phyloP scores from a whole-genome alignment of 1,140 invertebrate genomes.

The Bombus terrestris region DNA sequence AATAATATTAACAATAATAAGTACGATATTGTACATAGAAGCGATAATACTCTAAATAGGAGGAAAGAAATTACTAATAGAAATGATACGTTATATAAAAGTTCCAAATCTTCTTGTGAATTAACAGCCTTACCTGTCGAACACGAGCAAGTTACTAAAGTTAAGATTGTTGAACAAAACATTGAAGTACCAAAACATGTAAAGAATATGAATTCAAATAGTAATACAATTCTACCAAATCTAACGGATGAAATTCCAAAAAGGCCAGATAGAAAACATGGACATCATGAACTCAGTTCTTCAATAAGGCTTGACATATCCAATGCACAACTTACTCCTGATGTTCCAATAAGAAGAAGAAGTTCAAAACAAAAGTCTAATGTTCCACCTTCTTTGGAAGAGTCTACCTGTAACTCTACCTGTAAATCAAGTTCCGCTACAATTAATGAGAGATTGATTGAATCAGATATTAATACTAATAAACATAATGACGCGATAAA shows the following conservation, averaged over 20 bases:
- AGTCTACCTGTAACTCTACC: background rate
- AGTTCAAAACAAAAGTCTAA: constrained; percentile 21
- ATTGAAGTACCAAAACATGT: constrained; percentile 35
- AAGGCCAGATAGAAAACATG: constrained; percentile 62
- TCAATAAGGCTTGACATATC: background rate
- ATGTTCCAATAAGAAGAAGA: constrained; percentile 58
- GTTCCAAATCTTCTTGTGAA: constrained; percentile 41
- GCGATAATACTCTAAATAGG: constrained; percentile 34
- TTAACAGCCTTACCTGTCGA: constrained; percentile 6
- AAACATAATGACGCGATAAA: background rate
- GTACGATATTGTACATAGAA: constrained; percentile 20
- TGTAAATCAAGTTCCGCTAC: background rate
- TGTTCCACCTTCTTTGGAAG: background rate
- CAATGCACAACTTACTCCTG: constrained; percentile 32
- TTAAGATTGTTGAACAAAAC: constrained; percentile 62
- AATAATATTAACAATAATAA: background rate
- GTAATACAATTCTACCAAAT: background rate
- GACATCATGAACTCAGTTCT: constrained; percentile 40
- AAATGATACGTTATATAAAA: background rate
- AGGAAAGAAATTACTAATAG: background rate
- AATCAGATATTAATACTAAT: background rate
- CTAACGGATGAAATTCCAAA: constrained; percentile 56
- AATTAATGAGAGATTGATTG: constrained; percentile 10
- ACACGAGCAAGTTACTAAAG: constrained; percentile 45
- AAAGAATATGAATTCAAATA: constrained; percentile 16